phyloP scores from a whole-genome alignment of 2,113 vertebrate genomes.

The Herpetotheres cachinnans region DNA sequence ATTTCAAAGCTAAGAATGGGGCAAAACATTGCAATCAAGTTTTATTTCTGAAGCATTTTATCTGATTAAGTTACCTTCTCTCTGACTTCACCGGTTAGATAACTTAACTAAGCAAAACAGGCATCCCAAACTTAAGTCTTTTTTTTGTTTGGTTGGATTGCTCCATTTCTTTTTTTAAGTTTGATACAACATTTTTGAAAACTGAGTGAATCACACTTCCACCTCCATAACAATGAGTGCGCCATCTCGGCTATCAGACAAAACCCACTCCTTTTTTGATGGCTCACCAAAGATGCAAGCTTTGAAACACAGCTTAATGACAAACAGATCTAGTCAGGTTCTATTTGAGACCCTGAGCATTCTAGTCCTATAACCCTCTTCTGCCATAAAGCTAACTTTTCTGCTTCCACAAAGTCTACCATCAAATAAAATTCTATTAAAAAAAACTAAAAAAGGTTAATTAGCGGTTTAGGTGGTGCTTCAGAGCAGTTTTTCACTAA shows the following conservation, averaged over 20 bases:
- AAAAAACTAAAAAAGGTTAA: neutral
- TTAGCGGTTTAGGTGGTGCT: neutral
- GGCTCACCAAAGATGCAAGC: neutral
- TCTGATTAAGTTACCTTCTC: neutral
- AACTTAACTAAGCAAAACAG: neutral
- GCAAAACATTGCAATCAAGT: neutral
- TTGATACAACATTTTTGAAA: neutral
- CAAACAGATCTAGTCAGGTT: neutral
- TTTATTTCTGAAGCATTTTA: neutral
- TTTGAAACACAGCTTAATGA: neutral
- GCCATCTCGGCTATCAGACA: neutral
- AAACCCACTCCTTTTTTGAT: neutral
- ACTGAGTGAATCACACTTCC: neutral
- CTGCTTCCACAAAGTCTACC: neutral
- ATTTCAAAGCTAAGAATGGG: neutral
- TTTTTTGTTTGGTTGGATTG: neutral
- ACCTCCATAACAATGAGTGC: neutral
- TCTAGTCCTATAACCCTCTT: neutral
- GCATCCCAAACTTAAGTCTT: neutral
- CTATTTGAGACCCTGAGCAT: neutral
- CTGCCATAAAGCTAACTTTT: neutral
- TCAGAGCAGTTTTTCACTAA: neutral
- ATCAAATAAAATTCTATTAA: neutral
- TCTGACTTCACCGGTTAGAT: neutral
- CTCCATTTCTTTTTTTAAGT: neutral